Evolutionary conservation across 2,113 vertebrate species (phyloP), one percentile per base, ranked within the genome.

Genomic region (Zosterops japonicus): DNA sequence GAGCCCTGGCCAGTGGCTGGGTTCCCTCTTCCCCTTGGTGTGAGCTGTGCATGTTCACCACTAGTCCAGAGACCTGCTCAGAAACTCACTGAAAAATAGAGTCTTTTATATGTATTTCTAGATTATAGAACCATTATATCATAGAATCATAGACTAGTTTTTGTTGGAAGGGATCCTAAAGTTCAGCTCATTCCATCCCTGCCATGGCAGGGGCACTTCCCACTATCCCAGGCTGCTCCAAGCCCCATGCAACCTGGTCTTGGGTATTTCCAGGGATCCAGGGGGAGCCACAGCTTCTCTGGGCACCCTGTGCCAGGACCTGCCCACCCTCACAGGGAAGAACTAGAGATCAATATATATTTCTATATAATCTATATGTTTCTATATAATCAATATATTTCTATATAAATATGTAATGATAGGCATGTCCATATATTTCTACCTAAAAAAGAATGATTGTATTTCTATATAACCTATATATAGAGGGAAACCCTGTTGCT

Each of bases 1-100:
- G 19, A 46, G 24, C n/a, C 11, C 60, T 44, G 59, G 29, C n/a
- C 2, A 2, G 46, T 3, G 5, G 15, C 27, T 1, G 0, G 7
- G 36, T 2, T 12, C 25, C 16, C 29, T 4, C 7, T 55, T 44
- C 29, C 50, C 70, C 44, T 64, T 2, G 1, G 11, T 14, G 24
- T 1, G 4, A 28, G 55, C 2, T 2, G 36, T 11, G 28, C 8
- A 1, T 2, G 3, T 25, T 80, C 46, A 49, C 33, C 4, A 9
- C 11, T 28, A 19, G 28, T n/a, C 18, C 59, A 36, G 5, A 65
- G 57, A 33, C 2, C 42, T 50, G 35, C 24, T 71, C 23, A 76
- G 52, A 70, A 89, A 44, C 23, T 49, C 68, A 47, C 20, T n/a
- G 14, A 44, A 55, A 91, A 17, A 23, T 0, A 22, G 14, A 55